Evolutionary conservation across 2,888 invertebrate species (phyloP), one percentile per base, ranked within the genome.

Genomic region (Diogma glabrata): DNA sequence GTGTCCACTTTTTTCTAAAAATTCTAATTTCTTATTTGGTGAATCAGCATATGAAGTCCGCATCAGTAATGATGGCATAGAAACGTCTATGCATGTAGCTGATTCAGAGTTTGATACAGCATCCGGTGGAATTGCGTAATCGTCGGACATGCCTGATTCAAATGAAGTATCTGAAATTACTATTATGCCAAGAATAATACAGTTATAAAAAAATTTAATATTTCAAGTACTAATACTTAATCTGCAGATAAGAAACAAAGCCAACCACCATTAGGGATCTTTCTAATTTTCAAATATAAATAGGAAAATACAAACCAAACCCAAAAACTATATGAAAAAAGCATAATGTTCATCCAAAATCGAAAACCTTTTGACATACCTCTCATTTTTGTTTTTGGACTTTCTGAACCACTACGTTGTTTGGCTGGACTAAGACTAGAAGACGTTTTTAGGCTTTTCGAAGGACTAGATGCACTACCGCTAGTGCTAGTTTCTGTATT

Each of bases 51-150:
- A 77, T 28, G 77, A 75, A 49, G 78, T 74, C 3, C 79, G 73
- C 73, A 81, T 76, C 50, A 79, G 60, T 16, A 78, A 64, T 50
- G 80, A 80, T 12, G 81, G 81, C 69, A 84, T 79, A 30, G 85
- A 84, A 20, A 85, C 84, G 61, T 87, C 87, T 65, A 86, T 77
- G 57, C 81, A 82, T 9, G 83, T 82, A 40, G 84, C 84, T 67
- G 84, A 86, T 65, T 81, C 80, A 20, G 50, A 50, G 22, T 53
- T 50, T 53, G 88, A 89, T 16, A 89, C 77, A 1, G 93, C 93
- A 70, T 95, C 95, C 9, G 95, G 95, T 9, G 95, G 95, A 62
- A 95, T 84, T 53, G 94, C 94, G 71, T 95, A 95, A 74, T 95
- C 95, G 67, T 94, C 93, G 28, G 94, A 93, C 74, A 91, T 84